Percentiles rank a stretch among this genome's conserved stretches.
Evolutionary conservation across 2,113 vertebrate genomes (phyloP).

Genomic region (Nettapus auritus): DNA sequence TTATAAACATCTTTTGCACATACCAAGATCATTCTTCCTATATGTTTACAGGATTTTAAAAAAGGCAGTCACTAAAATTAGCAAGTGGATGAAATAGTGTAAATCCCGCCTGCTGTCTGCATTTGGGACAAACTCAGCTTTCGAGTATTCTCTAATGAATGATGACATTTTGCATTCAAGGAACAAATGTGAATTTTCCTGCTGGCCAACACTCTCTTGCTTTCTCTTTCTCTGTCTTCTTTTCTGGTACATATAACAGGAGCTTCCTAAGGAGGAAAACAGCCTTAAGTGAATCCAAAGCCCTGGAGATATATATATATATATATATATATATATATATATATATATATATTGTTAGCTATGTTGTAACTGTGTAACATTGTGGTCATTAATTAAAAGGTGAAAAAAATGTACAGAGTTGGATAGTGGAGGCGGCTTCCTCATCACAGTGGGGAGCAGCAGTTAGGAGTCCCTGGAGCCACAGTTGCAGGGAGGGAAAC

Average conservation of each 20-base stretch:
- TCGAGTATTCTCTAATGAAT: slow-evolving; percentile 13
- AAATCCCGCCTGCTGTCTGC: not conserved
- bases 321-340: not conserved
- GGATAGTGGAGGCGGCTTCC: not conserved
- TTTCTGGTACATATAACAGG: not conserved
- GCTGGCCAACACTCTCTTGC: not conserved
- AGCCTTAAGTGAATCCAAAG: not conserved
- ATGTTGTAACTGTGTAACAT: not conserved
- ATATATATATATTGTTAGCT: not conserved
- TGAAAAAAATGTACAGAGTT: not conserved
- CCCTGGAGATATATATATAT: not conserved
- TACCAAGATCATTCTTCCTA: not conserved
- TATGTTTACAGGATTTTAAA: not conserved
- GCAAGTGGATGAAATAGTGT: not conserved
- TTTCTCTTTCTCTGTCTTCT: not conserved
- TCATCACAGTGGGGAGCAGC: not conserved
- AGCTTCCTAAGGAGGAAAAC: not conserved
- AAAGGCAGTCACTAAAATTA: not conserved
- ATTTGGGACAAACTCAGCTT: not conserved
- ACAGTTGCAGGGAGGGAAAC: not conserved
- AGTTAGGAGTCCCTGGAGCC: not conserved
- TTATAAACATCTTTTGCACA: not conserved
- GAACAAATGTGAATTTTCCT: slow-evolving; percentile 36
- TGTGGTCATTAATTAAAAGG: not conserved
- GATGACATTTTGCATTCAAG: slow-evolving; percentile 40